Evolutionary conservation across 1,140 invertebrate species (phyloP).

Genomic region (Metopolophium dirhodum): DNA sequence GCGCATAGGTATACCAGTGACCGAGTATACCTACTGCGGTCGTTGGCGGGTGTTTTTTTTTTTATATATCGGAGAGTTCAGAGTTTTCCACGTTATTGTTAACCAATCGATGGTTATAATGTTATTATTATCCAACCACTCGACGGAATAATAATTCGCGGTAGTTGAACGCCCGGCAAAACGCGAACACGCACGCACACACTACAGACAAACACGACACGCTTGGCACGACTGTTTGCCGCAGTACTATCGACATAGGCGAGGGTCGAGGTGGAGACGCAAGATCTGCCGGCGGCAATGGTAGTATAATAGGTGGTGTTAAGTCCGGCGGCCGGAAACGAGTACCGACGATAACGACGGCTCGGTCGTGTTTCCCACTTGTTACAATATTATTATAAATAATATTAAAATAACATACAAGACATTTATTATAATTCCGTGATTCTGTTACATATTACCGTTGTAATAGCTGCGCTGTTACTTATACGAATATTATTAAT

Average conservation of each 20-base stretch:
- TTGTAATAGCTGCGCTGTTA: too few relatives aligned
- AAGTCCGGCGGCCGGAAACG: background rate
- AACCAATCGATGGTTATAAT: background rate
- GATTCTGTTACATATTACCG: background rate
- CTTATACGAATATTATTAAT: too few relatives aligned
- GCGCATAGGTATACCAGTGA: background rate
- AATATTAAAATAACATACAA: background rate
- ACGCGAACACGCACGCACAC: background rate
- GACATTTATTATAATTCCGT: background rate
- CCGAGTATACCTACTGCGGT: too few relatives aligned
- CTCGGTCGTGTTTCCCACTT: too few relatives aligned
- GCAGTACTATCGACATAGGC: too few relatives aligned
- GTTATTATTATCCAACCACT: too few relatives aligned
- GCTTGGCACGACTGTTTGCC: background rate
- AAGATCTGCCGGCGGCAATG: background rate
- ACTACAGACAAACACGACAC: background rate
- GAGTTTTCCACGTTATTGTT: background rate
- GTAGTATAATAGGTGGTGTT: background rate
- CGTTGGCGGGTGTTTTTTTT: background rate
- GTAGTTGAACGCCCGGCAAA: background rate
- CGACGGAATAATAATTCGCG: too few relatives aligned
- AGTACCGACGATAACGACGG: background rate
- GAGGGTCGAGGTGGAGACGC: background rate
- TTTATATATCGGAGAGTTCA: too few relatives aligned
- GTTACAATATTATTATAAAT: too few relatives aligned